phyloP scores from a whole-genome alignment of 1,140 invertebrate genomes.

The Aricia agestis region DNA sequence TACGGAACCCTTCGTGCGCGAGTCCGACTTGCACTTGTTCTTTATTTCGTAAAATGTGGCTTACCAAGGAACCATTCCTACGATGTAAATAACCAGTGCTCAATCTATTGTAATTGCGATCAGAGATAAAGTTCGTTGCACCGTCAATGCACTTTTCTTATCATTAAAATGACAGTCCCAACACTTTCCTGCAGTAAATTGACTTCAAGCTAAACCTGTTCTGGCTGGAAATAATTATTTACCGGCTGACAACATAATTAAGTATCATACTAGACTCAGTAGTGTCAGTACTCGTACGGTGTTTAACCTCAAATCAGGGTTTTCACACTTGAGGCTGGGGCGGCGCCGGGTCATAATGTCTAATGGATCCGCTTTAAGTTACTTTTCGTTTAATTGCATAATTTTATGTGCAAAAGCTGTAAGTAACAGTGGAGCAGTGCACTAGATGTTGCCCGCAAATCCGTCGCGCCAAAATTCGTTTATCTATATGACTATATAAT shows the following conservation, averaged over 20 bases:
- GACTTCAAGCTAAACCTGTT: background rate
- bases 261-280: background rate
- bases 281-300: background rate
- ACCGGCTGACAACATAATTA: slow-evolving; percentile 1
- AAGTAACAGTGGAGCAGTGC: too few species aligned
- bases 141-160: slow-evolving; percentile 2
- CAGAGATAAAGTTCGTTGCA: background rate
- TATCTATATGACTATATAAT: too few species aligned
- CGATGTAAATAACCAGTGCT: too few species aligned
- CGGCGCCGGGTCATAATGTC: too few species aligned
- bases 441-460: too few species aligned
- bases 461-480: too few species aligned
- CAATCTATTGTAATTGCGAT: background rate
- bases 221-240: background rate
- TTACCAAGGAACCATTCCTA: too few species aligned
- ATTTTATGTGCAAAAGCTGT: too few species aligned
- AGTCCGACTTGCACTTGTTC: too few species aligned
- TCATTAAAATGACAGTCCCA: background rate
- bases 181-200: background rate
- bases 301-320: background rate
- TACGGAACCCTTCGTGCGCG: too few species aligned
- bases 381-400: too few species aligned
- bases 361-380: background rate
- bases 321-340: background rate
- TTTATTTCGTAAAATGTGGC: too few species aligned